phyloP scores from a whole-genome alignment of 2,888 invertebrate species.

The Himalopsyche kuldschensis region DNA sequence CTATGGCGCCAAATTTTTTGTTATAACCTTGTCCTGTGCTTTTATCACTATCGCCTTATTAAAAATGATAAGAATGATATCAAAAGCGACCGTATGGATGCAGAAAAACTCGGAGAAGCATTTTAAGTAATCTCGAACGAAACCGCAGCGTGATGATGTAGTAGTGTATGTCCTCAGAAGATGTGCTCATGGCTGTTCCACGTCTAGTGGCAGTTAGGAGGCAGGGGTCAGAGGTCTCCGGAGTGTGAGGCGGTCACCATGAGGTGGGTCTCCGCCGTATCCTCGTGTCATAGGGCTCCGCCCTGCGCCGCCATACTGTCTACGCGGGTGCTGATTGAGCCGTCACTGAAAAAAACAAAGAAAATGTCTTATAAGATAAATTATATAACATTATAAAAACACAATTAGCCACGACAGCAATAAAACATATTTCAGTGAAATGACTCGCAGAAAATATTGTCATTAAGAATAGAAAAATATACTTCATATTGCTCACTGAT shows the following conservation, averaged over 20 bases:
- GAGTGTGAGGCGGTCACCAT: slow-evolving; percentile 37
- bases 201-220: slow-evolving; percentile 38
- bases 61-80: not conserved
- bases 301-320: slow-evolving; percentile 38
- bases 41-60: too few relatives aligned
- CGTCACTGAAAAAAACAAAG: slow-evolving; percentile 31
- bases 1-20: too few relatives aligned
- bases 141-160: not conserved
- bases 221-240: slow-evolving; percentile 38
- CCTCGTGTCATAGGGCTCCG: slow-evolving; percentile 38
- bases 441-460: too few relatives aligned
- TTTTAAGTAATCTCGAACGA: not conserved
- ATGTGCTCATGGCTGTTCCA: slow-evolving; percentile 41
- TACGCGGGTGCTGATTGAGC: slow-evolving; percentile 39
- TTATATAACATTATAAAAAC: too few relatives aligned
- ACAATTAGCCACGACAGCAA: too few relatives aligned
- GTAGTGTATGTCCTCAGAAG: slow-evolving; percentile 35
- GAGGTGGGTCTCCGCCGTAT: slow-evolving; percentile 39
- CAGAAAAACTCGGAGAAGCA: not conserved
- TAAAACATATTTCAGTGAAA: too few relatives aligned
- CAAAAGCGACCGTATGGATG: not conserved
- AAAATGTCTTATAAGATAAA: not conserved
- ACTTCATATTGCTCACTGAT: too few relatives aligned
- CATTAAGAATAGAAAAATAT: too few relatives aligned
- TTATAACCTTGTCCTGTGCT: too few relatives aligned